Percentiles rank a stretch among this genome's conserved stretches.
Conservation (phyloP, 2,888 invertebrate species). For the Prosapia bicincta region DNA sequence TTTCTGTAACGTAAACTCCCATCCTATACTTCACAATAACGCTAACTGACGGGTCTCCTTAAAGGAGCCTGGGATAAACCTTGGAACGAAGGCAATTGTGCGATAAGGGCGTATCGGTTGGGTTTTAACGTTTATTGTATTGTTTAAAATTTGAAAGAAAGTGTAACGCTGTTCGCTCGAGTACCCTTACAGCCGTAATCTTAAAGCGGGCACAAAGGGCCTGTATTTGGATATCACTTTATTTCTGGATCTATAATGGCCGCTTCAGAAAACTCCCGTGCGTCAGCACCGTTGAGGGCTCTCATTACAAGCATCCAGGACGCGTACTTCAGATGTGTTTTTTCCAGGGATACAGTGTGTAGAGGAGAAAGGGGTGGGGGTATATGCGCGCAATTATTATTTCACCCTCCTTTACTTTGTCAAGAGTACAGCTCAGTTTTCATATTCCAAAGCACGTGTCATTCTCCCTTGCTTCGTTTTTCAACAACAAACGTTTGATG, state of each 20-base stretch:
- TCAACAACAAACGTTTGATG: neutral
- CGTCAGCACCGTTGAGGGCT: neutral
- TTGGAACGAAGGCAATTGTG: no score
- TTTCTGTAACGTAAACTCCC: no score
- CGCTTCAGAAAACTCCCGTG: neutral
- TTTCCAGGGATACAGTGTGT: conserved; percentile 2
- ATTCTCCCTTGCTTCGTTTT: neutral
- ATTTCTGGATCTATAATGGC: neutral
- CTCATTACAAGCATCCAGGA: neutral
- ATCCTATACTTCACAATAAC: no score
- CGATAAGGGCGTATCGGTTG: neutral
- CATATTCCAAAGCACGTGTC: conserved; percentile 2
- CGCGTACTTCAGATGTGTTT: neutral
- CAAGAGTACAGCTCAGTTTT: neutral
- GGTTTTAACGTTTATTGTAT: neutral
- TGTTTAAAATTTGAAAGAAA: neutral
- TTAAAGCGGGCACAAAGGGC: neutral
- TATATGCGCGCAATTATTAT: neutral
- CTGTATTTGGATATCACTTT: neutral
- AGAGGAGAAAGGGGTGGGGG: neutral
- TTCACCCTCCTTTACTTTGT: neutral
- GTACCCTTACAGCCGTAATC: neutral
- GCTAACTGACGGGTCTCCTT: no score
- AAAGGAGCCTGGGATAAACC: no score
- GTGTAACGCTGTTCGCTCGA: neutral